Base-by-base conservation (phyloP, 2,888 invertebrate species). In the Pseudolycoriella hygida region DNA sequence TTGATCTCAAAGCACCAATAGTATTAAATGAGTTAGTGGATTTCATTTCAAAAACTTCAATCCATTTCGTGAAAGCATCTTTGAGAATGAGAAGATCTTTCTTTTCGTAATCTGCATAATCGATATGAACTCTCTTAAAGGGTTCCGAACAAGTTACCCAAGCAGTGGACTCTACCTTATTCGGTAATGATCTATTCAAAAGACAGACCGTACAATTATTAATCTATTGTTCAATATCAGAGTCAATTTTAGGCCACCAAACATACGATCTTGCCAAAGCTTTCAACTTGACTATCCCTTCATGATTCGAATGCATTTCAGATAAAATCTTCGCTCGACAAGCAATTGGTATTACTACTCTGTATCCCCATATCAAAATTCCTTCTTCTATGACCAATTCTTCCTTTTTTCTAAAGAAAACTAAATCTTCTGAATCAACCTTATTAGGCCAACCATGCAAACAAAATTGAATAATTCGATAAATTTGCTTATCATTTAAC, bases 191-290 rank as follows among this genome's bases (percentile, higher is more conserved):
- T 40, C 25, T 14, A 15, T 11, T 12, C 11, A 17, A 43, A n/a
- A 32, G 2, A 40, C 48, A 48, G 3, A 15, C 15, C 4, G 20
- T 14, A 41, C 48, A 48, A 15, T 14, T 11, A 18, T 48, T 46
- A 11, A 53, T 44, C 3, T 46, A 11, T 8, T 52, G 50, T 50
- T 56, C 54, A 15, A 54, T 48, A 14, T 56, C 52, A 34, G 43
- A 46, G 19, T 47, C 30, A 6, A 53, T 44, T n/a, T 48, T 50
- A 11, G 55, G 54, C 48, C 52, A 53, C 48, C 53, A 53, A 40
- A 54, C 50, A 14, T 51, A 50, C 44, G 50, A 49, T 25, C 51
- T 40, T 4, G 52, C 52, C 47, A 49, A 47, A 3, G 48, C 40
- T 32, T 51, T 51, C 45, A 49, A 50, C 34, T 51, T 50, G 12